phyloP scores from a whole-genome alignment of 1,140 invertebrate species.

The Marisa cornuarietis region DNA sequence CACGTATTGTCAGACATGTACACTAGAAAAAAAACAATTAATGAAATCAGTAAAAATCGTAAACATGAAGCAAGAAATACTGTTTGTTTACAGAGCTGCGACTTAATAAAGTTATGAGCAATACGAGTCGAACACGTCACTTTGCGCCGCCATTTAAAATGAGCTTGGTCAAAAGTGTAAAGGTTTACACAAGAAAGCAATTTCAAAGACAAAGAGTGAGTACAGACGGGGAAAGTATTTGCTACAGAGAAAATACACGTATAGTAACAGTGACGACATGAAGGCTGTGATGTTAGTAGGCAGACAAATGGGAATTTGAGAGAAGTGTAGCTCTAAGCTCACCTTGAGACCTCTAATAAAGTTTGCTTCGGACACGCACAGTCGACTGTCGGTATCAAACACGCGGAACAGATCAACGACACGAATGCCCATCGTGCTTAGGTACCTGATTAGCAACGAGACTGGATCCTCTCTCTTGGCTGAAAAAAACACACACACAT shows the following conservation, averaged over 20 bases:
- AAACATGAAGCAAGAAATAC: too few species aligned
- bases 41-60: too few species aligned
- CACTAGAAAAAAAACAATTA: too few species aligned
- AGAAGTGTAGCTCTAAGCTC: conserved; percentile 7
- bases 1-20: too few species aligned
- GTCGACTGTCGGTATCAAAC: conserved; percentile 56
- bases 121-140: neutral
- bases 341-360: conserved; percentile 62
- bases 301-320: neutral
- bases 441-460: conserved; percentile 55
- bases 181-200: neutral
- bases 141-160: neutral
- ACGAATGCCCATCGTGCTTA: conserved; percentile 58
- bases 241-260: too few species aligned
- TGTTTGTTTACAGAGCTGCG: too few species aligned
- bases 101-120: too few species aligned
- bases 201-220: neutral
- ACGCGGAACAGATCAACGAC: conserved; percentile 62
- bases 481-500: conserved; percentile 29
- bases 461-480: conserved; percentile 58
- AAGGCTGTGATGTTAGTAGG: neutral
- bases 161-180: neutral
- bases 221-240: too few species aligned
- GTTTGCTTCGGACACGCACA: conserved; percentile 51
- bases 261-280: too few species aligned